Base-by-base conservation (phyloP, 2,888 invertebrate species). In the Salpingus planirostris region DNA sequence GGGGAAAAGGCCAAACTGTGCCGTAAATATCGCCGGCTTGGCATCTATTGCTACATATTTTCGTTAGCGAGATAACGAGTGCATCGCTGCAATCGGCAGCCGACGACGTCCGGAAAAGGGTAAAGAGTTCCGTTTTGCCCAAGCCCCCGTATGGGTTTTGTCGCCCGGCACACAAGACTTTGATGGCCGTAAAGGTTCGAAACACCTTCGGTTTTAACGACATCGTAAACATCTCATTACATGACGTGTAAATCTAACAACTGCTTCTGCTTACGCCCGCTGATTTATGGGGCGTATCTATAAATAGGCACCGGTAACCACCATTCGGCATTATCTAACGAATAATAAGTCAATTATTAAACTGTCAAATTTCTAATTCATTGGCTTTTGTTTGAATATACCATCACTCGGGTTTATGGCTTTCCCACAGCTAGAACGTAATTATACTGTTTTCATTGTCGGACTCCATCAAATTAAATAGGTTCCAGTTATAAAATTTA, bases 11-110 rank as follows among this genome's bases (percentile, higher is more conserved):
- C 55, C 50, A 47, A 58, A 55, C 54, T 49, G 46, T 49, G 50
- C 55, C 52, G 59, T 62, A 62, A 62, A 62, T 62, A 61, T 59
- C 56, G 42, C 51, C 37, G 42, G 43, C 49, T 50, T 57, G 58
- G 59, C 59, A 44, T 54, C 47, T 56, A 57, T 59, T 59, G 53
- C 58, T 48, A 55, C 55, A 59, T 59, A 62, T 59, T 58, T 60
- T 58, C 54, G 56, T 57, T 57, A 54, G 55, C 47, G 41, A 54
- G 43, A 56, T 57, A 59, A 53, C 50, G 42, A 45, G 43, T 52
- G 54, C 52, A 57, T 49, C 53, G 44, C 36, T 51, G 48, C 49
- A 48, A 49, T 52, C 46, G 39, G 26, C 29, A 13, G 30, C 38
- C 22, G 21, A 24, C 30, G 21, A 21, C 13, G 28, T n/a, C 11